Conservation (phyloP, 2,797 vertebrate genomes). For the Cryptoprocta ferox region DNA sequence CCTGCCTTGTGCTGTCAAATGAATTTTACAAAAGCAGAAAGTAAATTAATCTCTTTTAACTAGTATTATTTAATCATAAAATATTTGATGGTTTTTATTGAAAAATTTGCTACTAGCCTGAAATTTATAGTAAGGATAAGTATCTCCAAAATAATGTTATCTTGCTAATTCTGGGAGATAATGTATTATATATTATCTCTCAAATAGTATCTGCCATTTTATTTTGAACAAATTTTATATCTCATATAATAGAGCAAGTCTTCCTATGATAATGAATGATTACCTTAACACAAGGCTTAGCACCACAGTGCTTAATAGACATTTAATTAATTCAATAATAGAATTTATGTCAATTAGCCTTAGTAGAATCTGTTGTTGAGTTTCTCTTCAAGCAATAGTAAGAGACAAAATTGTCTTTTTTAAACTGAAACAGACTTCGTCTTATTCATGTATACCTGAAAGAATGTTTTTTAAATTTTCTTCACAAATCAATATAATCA, state of each 20-base stretch:
- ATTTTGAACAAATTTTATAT: conserved; percentile 47
- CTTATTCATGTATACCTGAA: background rate
- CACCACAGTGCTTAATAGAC: conserved; percentile 51
- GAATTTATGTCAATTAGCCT: conserved; percentile 73
- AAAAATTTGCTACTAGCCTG: background rate
- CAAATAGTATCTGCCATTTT: conserved; percentile 22
- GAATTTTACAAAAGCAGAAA: background rate
- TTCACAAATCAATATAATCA: background rate
- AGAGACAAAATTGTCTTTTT: background rate
- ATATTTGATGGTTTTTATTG: background rate
- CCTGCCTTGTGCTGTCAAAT: background rate
- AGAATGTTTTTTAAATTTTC: background rate
- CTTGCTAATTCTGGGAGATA: conserved; percentile 40
- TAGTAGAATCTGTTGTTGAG: conserved; percentile 68
- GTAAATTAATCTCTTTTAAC: conserved; percentile 23
- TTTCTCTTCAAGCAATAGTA: conserved; percentile 55
- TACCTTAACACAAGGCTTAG: conserved; percentile 64
- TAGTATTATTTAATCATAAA: conserved; percentile 14
- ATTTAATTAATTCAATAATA: conserved; percentile 66
- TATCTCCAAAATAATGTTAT: background rate
- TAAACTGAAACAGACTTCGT: background rate
- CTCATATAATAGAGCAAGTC: conserved; percentile 19
- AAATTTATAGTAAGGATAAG: background rate
- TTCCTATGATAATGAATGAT: conserved; percentile 66
- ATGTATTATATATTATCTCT: background rate